Evolutionary conservation across 2,113 vertebrate species (phyloP).

Genomic region (Halichoerus grypus): DNA sequence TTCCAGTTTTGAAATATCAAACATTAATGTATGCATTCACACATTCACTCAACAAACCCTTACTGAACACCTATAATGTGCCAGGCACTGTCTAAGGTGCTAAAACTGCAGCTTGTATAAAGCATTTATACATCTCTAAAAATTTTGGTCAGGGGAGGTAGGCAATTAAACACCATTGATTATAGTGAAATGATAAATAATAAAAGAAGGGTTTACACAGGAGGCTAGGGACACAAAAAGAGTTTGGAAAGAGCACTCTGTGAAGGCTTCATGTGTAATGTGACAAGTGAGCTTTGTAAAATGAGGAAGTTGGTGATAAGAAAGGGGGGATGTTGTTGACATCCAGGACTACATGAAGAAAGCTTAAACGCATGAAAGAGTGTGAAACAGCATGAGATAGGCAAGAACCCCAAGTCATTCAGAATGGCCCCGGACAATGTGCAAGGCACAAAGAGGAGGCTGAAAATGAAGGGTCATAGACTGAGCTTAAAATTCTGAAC

Average conservation of each 20-base stretch:
- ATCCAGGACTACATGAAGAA: not conserved
- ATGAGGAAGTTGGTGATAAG: not conserved
- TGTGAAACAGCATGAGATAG: not conserved
- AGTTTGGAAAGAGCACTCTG: not conserved
- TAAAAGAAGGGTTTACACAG: not conserved
- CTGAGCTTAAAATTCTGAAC: not conserved
- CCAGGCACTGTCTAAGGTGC: not conserved
- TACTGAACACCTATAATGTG: not conserved
- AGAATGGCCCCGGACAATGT: not conserved
- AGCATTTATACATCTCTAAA: not conserved
- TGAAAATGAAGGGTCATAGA: not conserved
- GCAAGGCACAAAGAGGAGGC: not conserved
- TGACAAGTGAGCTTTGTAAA: not conserved
- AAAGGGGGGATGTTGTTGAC: not conserved
- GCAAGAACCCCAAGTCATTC: not conserved
- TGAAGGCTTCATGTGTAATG: not conserved
- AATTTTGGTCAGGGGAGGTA: not conserved
- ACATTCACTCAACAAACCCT: not conserved
- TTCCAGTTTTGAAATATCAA: not conserved
- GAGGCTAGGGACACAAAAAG: not conserved
- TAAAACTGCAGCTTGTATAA: not conserved
- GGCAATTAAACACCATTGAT: not conserved
- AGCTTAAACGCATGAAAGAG: not conserved
- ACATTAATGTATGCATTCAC: not conserved
- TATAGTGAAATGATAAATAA: not conserved